Evolutionary conservation across 2,888 invertebrate genomes (phyloP), one percentile per base, ranked within the genome.

Genomic region (Tiliacea aurago): DNA sequence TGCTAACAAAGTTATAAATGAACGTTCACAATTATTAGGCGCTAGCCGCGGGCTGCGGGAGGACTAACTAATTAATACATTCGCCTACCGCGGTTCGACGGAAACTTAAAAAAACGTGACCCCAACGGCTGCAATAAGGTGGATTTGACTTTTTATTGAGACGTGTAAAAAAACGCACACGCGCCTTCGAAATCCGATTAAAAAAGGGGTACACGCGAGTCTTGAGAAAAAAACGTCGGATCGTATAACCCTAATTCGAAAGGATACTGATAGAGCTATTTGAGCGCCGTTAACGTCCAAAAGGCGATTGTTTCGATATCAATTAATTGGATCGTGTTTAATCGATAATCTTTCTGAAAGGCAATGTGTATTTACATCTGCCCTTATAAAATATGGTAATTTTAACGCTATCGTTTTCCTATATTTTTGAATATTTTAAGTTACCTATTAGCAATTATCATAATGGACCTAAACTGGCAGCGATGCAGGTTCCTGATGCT

Each of bases 311-410:
- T 95, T 94, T 94, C 94, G 90, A 91, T 95, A 96, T 95, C 95
- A 91, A 94, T 96, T 96, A 96, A 96, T 96, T 96, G 95, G 96
- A 95, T 96, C 94, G 92, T 92, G 94, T 93, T 93, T 95, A 95
- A 96, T 95, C 96, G 95, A 96, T 96, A 95, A 95, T 94, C 93
- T 92, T 92, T 91, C 86, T 87, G 82, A 89, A 89, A 88, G 89
- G 93, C 93, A 94, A 93, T 94, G 94, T 95, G 94, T 91, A 88
- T 91, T 84, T 90, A 90, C 96, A 96, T 95, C 96, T 96, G 96
- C 94, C 91, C 88, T 86, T 87, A 86, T 75, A 86, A 86, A 86
- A 86, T 87, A 86, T 85, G 86, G 69, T 84, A 81, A 86, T 88
- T 47, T 86, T 28, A 28, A 59, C 20, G 23, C 59, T 56, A 73